These are phyloP conservation scores for Hormaphis cornu DNA, from an alignment of 1,140 invertebrate genomes.

Conservation along the genomic window DNA sequence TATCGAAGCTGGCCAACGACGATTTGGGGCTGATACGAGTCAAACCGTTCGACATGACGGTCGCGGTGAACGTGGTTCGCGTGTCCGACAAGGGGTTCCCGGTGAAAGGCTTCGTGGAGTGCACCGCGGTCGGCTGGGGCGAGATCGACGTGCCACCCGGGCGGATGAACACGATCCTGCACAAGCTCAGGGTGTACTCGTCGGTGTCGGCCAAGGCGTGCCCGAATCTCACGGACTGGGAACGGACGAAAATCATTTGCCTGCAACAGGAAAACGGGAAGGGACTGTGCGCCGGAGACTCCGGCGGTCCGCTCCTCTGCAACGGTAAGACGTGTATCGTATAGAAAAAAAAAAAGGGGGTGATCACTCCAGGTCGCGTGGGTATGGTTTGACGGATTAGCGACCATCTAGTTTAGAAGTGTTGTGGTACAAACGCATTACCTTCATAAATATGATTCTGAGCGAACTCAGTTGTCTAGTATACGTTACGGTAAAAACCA, in stretches of 20 bases:
- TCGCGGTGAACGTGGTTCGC: constrained; percentile 26
- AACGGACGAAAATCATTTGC: constrained; percentile 35
- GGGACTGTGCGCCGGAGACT: constrained; percentile 35
- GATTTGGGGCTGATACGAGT: constrained; percentile 34
- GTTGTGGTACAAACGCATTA: no score
- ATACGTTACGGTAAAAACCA: no score
- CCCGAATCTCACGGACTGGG: constrained; percentile 33
- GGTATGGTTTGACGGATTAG: no score
- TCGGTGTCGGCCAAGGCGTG: constrained; percentile 33
- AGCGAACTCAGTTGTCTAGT: no score
- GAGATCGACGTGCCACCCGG: constrained; percentile 31
- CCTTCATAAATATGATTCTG: no score
- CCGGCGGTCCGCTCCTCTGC: constrained; percentile 35
- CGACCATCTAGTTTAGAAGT: no score
- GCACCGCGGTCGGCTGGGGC: constrained; percentile 36
- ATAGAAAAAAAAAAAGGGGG: no score
- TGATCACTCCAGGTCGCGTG: no score
- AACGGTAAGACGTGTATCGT: constrained; percentile 15
- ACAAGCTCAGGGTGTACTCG: constrained; percentile 34
- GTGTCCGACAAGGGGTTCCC: constrained; percentile 33
- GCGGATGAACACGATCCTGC: constrained; percentile 27
- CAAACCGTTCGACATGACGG: constrained; percentile 31
- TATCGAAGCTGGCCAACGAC: constrained; percentile 33
- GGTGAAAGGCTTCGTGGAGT: constrained; percentile 23
- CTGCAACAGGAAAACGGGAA: constrained; percentile 34